phyloP scores from a whole-genome alignment of 2,797 vertebrate species.

The Avahi laniger region DNA sequence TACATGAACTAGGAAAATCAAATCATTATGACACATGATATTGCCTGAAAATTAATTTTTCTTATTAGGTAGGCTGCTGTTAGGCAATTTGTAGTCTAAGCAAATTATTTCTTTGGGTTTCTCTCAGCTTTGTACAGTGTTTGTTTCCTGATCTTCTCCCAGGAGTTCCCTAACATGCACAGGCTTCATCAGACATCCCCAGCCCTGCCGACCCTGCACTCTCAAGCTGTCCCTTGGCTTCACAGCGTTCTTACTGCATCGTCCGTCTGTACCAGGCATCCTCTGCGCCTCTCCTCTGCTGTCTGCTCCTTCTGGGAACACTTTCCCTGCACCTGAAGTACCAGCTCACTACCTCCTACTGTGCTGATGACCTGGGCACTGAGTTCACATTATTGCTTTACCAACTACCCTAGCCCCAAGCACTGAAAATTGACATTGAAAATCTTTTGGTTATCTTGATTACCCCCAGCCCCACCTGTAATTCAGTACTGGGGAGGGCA shows the following conservation, averaged over 20 bases:
- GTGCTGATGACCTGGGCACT: background rate
- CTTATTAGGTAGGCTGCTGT: background rate
- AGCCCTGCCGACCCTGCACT: background rate
- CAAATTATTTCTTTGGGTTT: background rate
- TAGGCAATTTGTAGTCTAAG: background rate
- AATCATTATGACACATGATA: background rate
- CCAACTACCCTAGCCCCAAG: background rate
- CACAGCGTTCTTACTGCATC: background rate
- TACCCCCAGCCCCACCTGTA: background rate
- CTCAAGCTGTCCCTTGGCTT: background rate
- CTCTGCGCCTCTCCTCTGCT: background rate
- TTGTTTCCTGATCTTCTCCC: background rate
- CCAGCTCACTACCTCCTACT: background rate
- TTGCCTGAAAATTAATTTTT: background rate
- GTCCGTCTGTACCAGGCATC: background rate
- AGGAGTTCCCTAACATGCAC: background rate
- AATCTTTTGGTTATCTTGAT: background rate
- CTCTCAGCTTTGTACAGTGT: background rate
- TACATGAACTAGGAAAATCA: background rate
- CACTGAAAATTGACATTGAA: background rate
- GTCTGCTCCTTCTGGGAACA: background rate
- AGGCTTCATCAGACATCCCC: background rate
- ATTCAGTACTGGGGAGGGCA: background rate
- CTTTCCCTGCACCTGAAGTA: rapidly evolving
- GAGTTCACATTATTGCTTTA: background rate